A percentile compares a stretch with the other conserved stretches of the same genome.
Conservation (phyloP, 2,797 vertebrate species). For the Scarus forsteni region DNA sequence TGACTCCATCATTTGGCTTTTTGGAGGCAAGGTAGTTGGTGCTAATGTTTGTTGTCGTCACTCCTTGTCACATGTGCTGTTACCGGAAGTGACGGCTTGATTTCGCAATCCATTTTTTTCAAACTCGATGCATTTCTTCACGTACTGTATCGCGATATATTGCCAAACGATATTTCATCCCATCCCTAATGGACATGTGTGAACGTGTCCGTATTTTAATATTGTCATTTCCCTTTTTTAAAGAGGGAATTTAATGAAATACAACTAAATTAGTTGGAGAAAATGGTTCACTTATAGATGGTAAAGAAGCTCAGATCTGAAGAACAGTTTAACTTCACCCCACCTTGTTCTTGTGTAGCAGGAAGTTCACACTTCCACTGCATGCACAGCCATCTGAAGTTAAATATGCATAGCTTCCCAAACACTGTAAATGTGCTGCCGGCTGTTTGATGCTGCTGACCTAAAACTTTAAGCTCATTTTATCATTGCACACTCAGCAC, state of each 20-base stretch:
- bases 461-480: slow-evolving; percentile 65
- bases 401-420: slow-evolving; percentile 38
- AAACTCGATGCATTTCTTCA: too few species aligned
- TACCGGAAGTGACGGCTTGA: too few species aligned
- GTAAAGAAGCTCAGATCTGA: slow-evolving; percentile 4
- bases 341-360: slow-evolving; percentile 23
- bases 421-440: slow-evolving; percentile 42
- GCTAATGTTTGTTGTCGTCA: too few species aligned
- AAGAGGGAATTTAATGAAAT: slow-evolving; percentile 2
- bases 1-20: too few species aligned
- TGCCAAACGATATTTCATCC: too few species aligned
- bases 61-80: too few species aligned
- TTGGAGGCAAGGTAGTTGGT: too few species aligned
- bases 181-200: too few species aligned
- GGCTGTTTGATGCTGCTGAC: slow-evolving; percentile 66
- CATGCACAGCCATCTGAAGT: slow-evolving; percentile 47
- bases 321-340: slow-evolving; percentile 20
- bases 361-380: slow-evolving; percentile 37
- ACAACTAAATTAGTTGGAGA: slow-evolving; percentile 2
- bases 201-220: too few species aligned
- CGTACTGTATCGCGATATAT: too few species aligned
- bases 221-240: too few species aligned
- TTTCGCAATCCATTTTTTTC: too few species aligned
- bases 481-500: slow-evolving; percentile 55
- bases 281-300: slow-evolving; percentile 21